Evolutionary conservation across 2,113 vertebrate genomes (phyloP), one percentile per base, ranked within the genome.

Genomic region (Pterophyllum scalare): DNA sequence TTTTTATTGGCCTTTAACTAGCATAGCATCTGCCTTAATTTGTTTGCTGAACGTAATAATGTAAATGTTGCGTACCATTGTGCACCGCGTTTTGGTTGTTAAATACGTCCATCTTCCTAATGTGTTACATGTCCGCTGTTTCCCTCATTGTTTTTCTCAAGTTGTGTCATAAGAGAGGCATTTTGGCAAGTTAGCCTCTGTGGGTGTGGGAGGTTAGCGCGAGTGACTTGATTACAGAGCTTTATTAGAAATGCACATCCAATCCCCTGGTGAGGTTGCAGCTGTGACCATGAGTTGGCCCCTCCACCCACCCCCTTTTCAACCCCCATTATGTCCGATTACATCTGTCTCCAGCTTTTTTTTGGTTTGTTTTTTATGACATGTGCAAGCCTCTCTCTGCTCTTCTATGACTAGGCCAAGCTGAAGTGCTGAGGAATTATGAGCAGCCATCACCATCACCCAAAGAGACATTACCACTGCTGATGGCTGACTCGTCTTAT

Each of bases 211-310:
- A 91, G 87, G 86, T 87, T 88, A 92, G 80, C 81, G 81, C 67
- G 40, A 89, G 88, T 74, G 76, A 87, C 91, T 91, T 94, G 91
- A 95, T 94, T 94, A 91, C 88, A 93, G 88, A 82, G 86, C 80
- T 93, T 91, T 88, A 87, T 88, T 91, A 91, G 81, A 85, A 84
- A 79, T 82, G 33, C 13, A 77, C 87, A 79, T 92, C 84, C 77
- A 83, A 83, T 94, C 87, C 88, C 90, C 87, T 82, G 83, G 88
- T 14, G 24, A 83, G 80, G 86, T 82, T 89, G 91, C 93, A 94
- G 93, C 85, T 94, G 94, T 91, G 91, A 82, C 88, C 87, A 72
- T 86, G 82, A 77, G 35, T 82, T 56, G 52, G 7, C 57, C 82
- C 33, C 83, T 11, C 43, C 35, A 2, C 22, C 52, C 49, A 13